Base-by-base conservation (phyloP, 1,140 invertebrate species). In the Drosophila biarmipes region DNA sequence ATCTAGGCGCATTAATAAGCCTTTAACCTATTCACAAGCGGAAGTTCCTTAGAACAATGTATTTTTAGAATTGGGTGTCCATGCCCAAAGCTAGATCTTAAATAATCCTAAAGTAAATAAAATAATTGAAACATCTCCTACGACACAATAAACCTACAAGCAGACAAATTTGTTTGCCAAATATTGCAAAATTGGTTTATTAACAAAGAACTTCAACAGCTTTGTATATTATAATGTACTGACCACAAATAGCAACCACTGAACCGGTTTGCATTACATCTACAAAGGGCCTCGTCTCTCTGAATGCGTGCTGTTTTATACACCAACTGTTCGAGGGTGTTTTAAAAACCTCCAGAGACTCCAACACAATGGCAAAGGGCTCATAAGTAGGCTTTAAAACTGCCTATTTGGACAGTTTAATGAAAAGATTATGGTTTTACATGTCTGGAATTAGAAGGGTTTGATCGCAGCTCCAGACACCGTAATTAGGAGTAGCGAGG, bases 181-280 rank as follows among this genome's bases (percentile, higher is more conserved):
- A 31, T 12, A 29, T 4, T 12, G 12, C n/a, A 37, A 38, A 29
- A 38, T 61, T 38, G 34, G 57, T 56, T 15, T 57, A 15, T 57
- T 57, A 8, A 15, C 35, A 29, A 58, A 55, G 24, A n/a, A 11
- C 6, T 12, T 19, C 10, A 37, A 12, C 15, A 61, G 24, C 15
- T 19, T 17, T 24, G 24, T 27, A 54, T 19, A 61, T 21, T 55
- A 21, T 21, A n/a, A 17, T 27, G 35, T 17, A 27, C 29, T 21
- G 15, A 6, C 58, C 58, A 40, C 52, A 61, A 40, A 40, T 29
- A 53, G 46, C 56, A 58, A 58, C 56, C 45, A 58, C 56, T 58
- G 46, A 58, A 58, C 56, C 34, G 56, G 56, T 35, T 58, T 58
- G 29, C 21, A 58, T 58, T 55, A 38, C 34, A 56, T 6, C 15